A percentile compares a stretch with the other conserved stretches of the same genome.
Evolutionary conservation across 2,888 invertebrate genomes (phyloP).

Genomic region (Plagodis pulveraria): DNA sequence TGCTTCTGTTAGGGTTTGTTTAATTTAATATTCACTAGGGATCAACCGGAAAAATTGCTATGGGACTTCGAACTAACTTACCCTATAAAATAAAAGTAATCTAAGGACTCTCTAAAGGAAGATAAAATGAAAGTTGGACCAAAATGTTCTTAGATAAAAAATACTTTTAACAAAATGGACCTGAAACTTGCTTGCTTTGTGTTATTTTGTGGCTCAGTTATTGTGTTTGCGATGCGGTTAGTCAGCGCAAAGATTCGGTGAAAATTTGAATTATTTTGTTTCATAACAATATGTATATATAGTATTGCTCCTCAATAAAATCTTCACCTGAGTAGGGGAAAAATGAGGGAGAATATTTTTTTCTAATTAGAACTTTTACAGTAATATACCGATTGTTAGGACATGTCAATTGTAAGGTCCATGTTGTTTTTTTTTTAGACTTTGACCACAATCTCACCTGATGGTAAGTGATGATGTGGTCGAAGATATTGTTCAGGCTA

Average conservation of each 20-base stretch:
- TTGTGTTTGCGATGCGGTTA: slow-evolving; percentile 1
- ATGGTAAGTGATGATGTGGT: no score
- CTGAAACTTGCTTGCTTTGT: slow-evolving; percentile 17
- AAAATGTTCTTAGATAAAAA: slow-evolving; percentile 32
- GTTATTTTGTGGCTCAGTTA: slow-evolving; percentile 14
- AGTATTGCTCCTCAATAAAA: no score
- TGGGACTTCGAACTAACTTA: slow-evolving; percentile 37
- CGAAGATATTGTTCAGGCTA: no score
- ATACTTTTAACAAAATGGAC: slow-evolving; percentile 18
- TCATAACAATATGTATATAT: not conserved
- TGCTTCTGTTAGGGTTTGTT: slow-evolving; percentile 33
- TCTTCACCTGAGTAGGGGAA: no score
- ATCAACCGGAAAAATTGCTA: slow-evolving; percentile 40
- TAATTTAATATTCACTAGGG: slow-evolving; percentile 39
- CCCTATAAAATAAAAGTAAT: slow-evolving; percentile 40
- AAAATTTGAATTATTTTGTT: not conserved
- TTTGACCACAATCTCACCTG: no score
- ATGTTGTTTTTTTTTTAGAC: no score
- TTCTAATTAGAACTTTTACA: no score
- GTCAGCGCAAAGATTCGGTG: not conserved
- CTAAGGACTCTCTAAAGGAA: slow-evolving; percentile 35
- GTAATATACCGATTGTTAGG: no score
- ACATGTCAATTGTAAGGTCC: no score
- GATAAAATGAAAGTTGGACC: slow-evolving; percentile 34
- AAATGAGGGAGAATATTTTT: no score